Evolutionary conservation across 2,113 vertebrate genomes (phyloP).

Genomic region (Myotis davidii): DNA sequence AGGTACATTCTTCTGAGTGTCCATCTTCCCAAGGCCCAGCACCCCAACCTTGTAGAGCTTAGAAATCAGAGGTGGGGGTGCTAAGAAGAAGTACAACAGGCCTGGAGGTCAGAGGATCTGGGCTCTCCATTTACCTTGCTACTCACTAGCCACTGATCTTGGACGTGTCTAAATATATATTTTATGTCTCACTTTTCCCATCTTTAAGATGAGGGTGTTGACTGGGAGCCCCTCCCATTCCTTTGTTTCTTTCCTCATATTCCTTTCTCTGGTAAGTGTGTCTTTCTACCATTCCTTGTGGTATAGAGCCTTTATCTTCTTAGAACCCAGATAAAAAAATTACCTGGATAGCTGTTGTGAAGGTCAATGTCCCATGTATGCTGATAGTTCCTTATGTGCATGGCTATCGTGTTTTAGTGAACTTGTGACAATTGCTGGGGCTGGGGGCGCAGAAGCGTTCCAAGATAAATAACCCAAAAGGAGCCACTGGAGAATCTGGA

Average conservation of each 20-base stretch:
- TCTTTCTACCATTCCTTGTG: neutral
- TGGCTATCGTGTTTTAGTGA: neutral
- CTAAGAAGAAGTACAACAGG: neutral
- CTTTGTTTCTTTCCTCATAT: neutral
- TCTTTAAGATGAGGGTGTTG: neutral
- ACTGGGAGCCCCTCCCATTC: neutral
- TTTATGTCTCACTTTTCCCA: neutral
- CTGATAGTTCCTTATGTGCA: neutral
- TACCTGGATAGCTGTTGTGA: neutral
- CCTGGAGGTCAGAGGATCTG: too few relatives aligned
- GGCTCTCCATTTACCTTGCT: too few relatives aligned
- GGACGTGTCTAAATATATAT: neutral
- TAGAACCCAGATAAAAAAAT: neutral
- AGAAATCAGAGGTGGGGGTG: neutral
- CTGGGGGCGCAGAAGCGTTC: neutral
- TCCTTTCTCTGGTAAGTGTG: neutral
- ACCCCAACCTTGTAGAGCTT: neutral
- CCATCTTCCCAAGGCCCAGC: neutral
- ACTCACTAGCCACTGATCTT: neutral
- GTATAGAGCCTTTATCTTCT: neutral
- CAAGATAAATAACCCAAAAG: neutral
- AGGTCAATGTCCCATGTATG: neutral
- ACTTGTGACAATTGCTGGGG: neutral
- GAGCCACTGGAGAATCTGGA: neutral
- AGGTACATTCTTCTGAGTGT: accelerated